Evolutionary conservation across 1,140 invertebrate species (phyloP).

Genomic region (Nasonia longicornis): DNA sequence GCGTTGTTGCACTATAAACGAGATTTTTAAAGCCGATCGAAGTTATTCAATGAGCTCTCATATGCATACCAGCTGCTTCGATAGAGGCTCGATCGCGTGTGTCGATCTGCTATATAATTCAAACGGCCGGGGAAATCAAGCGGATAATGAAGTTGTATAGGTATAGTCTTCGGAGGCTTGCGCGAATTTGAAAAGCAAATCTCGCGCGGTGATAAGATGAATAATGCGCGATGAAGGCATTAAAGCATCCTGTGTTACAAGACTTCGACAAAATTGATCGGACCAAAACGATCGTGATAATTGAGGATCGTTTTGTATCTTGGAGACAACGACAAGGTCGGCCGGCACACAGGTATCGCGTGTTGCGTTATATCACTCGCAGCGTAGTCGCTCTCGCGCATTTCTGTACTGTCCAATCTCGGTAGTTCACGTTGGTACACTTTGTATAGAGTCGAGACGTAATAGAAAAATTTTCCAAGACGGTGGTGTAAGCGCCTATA

Average conservation of each 20-base stretch:
- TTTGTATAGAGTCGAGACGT: not conserved
- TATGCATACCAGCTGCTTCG: not conserved
- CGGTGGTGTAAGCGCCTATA: not conserved
- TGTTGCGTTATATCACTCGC: conserved; percentile 59
- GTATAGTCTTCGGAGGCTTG: no score
- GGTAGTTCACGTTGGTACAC: not conserved
- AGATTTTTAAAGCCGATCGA: not conserved
- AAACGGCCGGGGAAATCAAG: not conserved
- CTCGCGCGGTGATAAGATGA: not conserved
- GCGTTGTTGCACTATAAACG: not conserved
- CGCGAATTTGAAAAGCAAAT: not conserved
- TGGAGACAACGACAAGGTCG: conserved; percentile 53
- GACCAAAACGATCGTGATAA: conserved; percentile 52
- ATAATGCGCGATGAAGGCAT: not conserved
- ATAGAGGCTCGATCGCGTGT: not conserved
- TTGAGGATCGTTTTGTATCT: conserved; percentile 54
- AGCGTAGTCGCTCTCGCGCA: not conserved
- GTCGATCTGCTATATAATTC: not conserved
- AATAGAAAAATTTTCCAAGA: not conserved
- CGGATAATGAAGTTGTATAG: not conserved
- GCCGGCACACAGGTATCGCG: conserved; percentile 54
- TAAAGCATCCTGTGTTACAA: not conserved
- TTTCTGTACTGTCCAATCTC: conserved; percentile 23
- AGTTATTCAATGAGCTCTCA: not conserved
- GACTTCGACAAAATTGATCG: not conserved